phyloP scores from a whole-genome alignment of 1,140 invertebrate genomes.

The Cardiocondyla obscurior region DNA sequence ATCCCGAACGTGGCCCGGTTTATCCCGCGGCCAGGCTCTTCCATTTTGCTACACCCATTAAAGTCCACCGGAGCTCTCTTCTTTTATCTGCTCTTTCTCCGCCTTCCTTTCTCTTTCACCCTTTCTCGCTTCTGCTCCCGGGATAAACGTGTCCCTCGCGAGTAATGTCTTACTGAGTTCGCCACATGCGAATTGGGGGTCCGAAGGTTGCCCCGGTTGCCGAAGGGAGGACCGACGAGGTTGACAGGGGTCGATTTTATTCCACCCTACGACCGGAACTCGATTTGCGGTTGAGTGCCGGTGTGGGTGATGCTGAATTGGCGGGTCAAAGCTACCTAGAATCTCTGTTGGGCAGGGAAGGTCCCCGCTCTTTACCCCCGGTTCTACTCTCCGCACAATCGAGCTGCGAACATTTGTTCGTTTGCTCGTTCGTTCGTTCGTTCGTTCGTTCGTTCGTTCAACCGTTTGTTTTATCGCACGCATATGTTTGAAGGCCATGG shows the following conservation, averaged over 20 bases:
- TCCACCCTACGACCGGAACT: slow-evolving; percentile 76
- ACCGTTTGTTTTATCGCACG: slow-evolving; percentile 1
- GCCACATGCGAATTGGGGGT: slow-evolving; percentile 73
- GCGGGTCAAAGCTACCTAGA: slow-evolving; percentile 71
- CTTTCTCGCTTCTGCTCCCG: slow-evolving; percentile 27
- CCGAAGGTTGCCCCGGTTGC: slow-evolving; percentile 54
- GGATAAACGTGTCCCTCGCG: slow-evolving; percentile 77
- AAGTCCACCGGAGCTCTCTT: slow-evolving; percentile 36
- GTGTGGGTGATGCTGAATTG: slow-evolving; percentile 80
- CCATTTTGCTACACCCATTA: slow-evolving; percentile 55
- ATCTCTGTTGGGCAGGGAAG: slow-evolving; percentile 24
- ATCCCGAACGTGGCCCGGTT: slow-evolving; percentile 1
- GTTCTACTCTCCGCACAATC: background rate
- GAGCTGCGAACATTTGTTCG: slow-evolving; percentile 7
- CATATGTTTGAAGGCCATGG: slow-evolving; percentile 26
- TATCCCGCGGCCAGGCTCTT: slow-evolving; percentile 44
- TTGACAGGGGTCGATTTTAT: slow-evolving; percentile 76
- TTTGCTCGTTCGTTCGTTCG: slow-evolving; percentile 27
- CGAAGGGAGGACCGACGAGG: slow-evolving; percentile 4
- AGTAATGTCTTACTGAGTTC: slow-evolving; percentile 78
- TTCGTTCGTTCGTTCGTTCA: slow-evolving; percentile 17
- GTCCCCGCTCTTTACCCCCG: slow-evolving; percentile 22
- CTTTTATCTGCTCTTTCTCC: slow-evolving; percentile 20
- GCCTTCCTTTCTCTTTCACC: background rate
- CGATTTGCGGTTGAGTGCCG: slow-evolving; percentile 79